phyloP scores from a whole-genome alignment of 2,888 invertebrate species.

The Therioaphis trifolii region DNA sequence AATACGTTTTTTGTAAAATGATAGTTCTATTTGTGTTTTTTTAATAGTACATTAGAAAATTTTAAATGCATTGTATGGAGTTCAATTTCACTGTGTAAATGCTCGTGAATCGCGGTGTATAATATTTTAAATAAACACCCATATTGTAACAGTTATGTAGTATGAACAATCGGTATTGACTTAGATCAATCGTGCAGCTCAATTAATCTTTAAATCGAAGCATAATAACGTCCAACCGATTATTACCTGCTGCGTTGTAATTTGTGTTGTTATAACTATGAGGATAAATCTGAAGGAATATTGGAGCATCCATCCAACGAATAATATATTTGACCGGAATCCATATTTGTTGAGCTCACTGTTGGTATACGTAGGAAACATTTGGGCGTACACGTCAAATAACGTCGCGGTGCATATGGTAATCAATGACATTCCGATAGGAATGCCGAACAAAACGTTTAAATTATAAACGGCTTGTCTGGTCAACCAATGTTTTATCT shows the following conservation, averaged over 20 bases:
- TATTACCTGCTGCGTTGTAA: not conserved
- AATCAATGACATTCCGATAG: not conserved
- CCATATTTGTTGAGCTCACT: not conserved
- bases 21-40: too few species aligned
- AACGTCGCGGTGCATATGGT: not conserved
- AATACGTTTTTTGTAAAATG: too few species aligned
- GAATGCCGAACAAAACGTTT: not conserved
- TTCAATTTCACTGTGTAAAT: too few species aligned
- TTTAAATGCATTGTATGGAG: too few species aligned
- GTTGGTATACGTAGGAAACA: constrained; percentile 19
- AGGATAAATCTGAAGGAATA: not conserved
- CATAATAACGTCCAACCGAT: too few species aligned
- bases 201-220: too few species aligned
- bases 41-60: too few species aligned
- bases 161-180: too few species aligned
- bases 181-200: too few species aligned
- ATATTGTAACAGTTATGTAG: too few species aligned
- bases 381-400: constrained; percentile 55
- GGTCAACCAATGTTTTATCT: constrained; percentile 19
- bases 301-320: not conserved
- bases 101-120: too few species aligned
- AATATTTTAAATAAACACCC: too few species aligned
- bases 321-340: not conserved
- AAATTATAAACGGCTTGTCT: constrained; percentile 2
- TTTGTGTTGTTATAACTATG: not conserved